phyloP scores from a whole-genome alignment of 2,797 vertebrate genomes.

The Artibeus jamaicensis region DNA sequence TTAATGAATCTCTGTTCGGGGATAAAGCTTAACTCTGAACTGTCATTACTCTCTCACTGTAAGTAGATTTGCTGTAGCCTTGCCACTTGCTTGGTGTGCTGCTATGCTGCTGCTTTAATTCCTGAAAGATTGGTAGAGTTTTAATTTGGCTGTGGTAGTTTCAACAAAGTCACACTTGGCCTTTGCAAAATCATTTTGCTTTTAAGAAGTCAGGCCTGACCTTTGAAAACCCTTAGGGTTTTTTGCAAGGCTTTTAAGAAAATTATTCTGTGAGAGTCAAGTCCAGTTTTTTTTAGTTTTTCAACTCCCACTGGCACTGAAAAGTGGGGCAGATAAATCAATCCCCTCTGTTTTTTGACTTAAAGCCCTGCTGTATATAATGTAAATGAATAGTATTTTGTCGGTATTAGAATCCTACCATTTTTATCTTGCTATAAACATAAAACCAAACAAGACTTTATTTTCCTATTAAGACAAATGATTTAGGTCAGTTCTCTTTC shows the following conservation, averaged over 20 bases:
- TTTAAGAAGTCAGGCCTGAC: constrained; percentile 7
- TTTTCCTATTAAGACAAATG: neutral
- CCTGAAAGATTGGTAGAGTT: constrained; percentile 36
- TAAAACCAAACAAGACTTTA: neutral
- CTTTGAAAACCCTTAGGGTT: constrained; percentile 39
- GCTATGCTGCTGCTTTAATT: constrained; percentile 36
- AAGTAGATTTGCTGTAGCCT: constrained; percentile 22
- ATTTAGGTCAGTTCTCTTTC: neutral
- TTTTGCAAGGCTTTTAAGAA: constrained; percentile 39
- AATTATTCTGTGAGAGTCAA: constrained; percentile 40
- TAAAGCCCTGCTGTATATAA: neutral
- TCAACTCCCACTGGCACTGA: neutral
- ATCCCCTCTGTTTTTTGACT: neutral
- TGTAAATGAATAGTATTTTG: neutral
- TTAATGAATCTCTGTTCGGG: constrained; percentile 57
- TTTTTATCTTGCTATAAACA: constrained; percentile 18
- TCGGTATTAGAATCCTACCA: neutral
- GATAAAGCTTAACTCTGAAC: constrained; percentile 42
- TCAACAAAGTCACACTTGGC: constrained; percentile 54
- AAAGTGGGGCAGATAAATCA: constrained; percentile 14
- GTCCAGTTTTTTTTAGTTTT: neutral
- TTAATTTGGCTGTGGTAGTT: constrained; percentile 39
- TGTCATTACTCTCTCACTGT: constrained; percentile 44
- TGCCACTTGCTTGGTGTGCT: neutral
- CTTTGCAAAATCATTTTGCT: constrained; percentile 56